Evolutionary conservation across 2,888 invertebrate genomes (phyloP), one percentile per base, ranked within the genome.

Genomic region (Furcula furcula): DNA sequence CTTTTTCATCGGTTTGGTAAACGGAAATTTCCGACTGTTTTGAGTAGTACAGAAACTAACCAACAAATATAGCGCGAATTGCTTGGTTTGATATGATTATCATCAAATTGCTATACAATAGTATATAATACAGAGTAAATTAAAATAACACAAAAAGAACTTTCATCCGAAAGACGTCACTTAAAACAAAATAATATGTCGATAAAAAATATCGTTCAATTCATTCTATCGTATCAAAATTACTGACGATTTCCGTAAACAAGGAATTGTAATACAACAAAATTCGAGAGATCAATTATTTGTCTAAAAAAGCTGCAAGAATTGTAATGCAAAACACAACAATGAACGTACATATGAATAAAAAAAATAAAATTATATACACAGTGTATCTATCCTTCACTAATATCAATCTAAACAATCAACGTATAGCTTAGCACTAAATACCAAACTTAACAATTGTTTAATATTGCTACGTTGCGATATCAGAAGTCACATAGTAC

Each of bases 371-470:
- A 48, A 36, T 42, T 38, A 48, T 48, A 42, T 58, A 55, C 40
- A 42, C 41, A 34, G 36, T 40, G 31, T 57, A 55, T 55, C n/a
- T 62, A 57, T 55, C 45, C 32, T 42, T 41, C 20, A 43, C 49
- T 49, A 56, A 36, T 42, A 50, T 38, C 46, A 52, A 26, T 44
- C 50, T 65, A 62, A 52, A 54, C 58, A 58, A 49, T 40, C 51
- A 64, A 67, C 48, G 40, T 59, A 44, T 55, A 62, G 52, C 63
- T 64, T 68, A 69, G 46, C 46, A 47, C 65, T 73, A 72, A n/a
- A 66, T 66, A 66, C 63, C 72, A 84, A 84, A 83, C 82, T 79
- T 84, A 85, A 86, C 82, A 80, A 76, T 49, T 39, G 54, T 62
- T 63, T 60, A 65, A 64, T 77, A 82, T 81, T 78, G 82, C 81